Evolutionary conservation across 2,113 vertebrate species (phyloP).

Genomic region (Gasterosteus aculeatus): DNA sequence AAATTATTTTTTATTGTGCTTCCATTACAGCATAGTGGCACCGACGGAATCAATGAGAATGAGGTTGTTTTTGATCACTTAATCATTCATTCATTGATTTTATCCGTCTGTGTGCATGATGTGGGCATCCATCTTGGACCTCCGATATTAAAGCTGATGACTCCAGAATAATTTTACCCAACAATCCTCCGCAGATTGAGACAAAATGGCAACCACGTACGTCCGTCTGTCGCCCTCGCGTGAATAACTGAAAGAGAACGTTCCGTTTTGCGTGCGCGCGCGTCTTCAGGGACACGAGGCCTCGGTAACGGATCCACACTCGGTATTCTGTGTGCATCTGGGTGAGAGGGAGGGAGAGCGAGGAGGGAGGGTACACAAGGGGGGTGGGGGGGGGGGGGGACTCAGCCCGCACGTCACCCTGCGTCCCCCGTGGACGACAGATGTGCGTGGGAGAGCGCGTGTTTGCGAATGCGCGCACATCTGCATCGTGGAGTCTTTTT

Average conservation of each 20-base stretch:
- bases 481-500: conserved; percentile 67
- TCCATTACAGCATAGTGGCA: background rate
- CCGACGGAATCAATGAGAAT: background rate
- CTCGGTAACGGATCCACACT: conserved; percentile 66
- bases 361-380: conserved; percentile 62
- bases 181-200: conserved; percentile 36
- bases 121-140: conserved; percentile 58
- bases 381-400: too few relatives aligned
- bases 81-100: background rate
- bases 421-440: conserved; percentile 78
- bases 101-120: background rate
- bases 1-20: background rate
- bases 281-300: conserved; percentile 65
- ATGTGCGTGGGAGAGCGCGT: conserved; percentile 64
- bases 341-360: conserved; percentile 56
- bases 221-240: conserved; percentile 45
- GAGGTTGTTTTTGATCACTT: background rate
- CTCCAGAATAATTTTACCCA: conserved; percentile 38
- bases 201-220: conserved; percentile 63
- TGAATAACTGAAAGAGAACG: conserved; percentile 69
- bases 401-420: conserved; percentile 77
- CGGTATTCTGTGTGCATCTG: conserved; percentile 75
- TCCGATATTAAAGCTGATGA: conserved; percentile 34
- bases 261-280: conserved; percentile 56
- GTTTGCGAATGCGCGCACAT: conserved; percentile 41